A percentile compares a stretch with the other conserved stretches of the same genome.
Conservation (phyloP, 2,888 invertebrate species). For the Spilarctia lutea region DNA sequence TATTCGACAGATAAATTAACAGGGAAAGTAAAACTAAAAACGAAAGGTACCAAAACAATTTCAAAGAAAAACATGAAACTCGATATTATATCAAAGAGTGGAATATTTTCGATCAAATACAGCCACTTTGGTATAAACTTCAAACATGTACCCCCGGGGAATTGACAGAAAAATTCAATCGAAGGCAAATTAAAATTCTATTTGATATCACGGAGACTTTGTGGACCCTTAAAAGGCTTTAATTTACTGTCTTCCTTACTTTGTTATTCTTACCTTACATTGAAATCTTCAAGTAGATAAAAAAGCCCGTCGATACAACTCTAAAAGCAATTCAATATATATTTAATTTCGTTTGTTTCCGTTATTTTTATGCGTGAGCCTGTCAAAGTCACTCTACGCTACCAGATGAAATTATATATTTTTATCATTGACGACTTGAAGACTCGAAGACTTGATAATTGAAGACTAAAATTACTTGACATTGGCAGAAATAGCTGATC, state of each 20-base stretch:
- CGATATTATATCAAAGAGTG: conserved; percentile 10
- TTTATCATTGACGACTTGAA: too few species aligned
- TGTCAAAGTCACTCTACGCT: too few species aligned
- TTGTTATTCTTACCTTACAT: neutral
- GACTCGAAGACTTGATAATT: too few species aligned
- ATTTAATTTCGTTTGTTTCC: neutral
- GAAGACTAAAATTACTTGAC: too few species aligned
- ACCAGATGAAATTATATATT: too few species aligned
- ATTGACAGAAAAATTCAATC: conserved; percentile 22
- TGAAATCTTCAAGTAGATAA: neutral
- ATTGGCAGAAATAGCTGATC: too few species aligned
- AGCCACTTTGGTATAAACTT: conserved; percentile 24
- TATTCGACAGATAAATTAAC: conserved; percentile 1
- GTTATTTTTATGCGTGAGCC: neutral
- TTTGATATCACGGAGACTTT: conserved; percentile 1
- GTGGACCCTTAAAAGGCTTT: neutral
- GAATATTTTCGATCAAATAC: conserved; percentile 23
- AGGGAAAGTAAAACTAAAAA: neutral
- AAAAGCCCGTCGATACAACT: neutral
- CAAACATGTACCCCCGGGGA: conserved; percentile 21
- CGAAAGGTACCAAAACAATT: conserved; percentile 10
- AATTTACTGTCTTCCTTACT: neutral
- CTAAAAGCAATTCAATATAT: neutral
- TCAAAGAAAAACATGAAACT: conserved; percentile 14
- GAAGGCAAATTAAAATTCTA: conserved; percentile 7